phyloP scores from a whole-genome alignment of 2,888 invertebrate genomes.

The Sinohyriopsis cumingii region DNA sequence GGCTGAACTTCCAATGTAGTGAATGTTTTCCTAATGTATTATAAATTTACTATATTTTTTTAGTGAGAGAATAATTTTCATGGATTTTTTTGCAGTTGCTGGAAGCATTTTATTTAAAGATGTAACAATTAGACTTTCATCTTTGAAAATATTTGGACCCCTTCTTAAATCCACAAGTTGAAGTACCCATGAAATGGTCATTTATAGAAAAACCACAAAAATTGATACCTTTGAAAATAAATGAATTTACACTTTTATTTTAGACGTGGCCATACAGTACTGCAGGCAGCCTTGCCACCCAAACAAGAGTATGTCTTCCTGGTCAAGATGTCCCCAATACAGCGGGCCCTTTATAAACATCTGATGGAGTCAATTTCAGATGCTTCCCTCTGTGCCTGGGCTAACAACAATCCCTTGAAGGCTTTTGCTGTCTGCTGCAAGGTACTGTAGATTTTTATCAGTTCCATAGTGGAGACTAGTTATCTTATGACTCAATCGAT shows the following conservation, averaged over 20 bases:
- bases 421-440: conserved; percentile 99
- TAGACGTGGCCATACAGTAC: conserved; percentile 91
- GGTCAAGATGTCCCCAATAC: conserved; percentile 90
- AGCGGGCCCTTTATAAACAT: conserved; percentile 90
- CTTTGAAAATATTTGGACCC: too few species aligned
- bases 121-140: too few species aligned
- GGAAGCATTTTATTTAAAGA: too few species aligned
- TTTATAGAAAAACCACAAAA: too few species aligned
- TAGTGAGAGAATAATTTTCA: too few species aligned
- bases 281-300: conserved; percentile 92
- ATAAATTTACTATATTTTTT: too few species aligned
- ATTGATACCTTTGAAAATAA: too few species aligned
- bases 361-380: conserved; percentile 83
- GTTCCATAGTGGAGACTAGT: not conserved
- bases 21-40: too few species aligned
- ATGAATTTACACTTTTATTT: conserved; percentile 23
- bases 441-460: conserved; percentile 72
- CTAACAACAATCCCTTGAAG: conserved; percentile 88
- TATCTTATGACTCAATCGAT: not conserved
- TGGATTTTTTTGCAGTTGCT: too few species aligned
- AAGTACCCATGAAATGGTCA: too few species aligned
- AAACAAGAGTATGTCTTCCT: conserved; percentile 96
- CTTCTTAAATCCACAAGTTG: too few species aligned
- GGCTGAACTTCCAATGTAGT: too few species aligned
- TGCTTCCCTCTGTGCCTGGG: conserved; percentile 56